phyloP scores from a whole-genome alignment of 2,113 vertebrate species.

The Serilophus lunatus region DNA sequence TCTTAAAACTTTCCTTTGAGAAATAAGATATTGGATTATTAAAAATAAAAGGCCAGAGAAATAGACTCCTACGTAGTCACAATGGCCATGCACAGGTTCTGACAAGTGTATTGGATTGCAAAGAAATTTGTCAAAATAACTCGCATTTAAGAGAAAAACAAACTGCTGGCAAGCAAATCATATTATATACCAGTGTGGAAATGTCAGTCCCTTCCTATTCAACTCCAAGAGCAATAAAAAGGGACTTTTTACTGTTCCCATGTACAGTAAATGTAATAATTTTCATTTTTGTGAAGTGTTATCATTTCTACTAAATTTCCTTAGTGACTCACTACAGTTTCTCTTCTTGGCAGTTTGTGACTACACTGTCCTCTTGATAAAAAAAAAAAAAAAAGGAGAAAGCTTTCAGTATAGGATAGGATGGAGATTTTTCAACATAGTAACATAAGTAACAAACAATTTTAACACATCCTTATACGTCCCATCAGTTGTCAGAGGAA shows the following conservation, averaged over 20 bases:
- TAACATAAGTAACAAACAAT: background rate
- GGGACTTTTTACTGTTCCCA: conserved; percentile 41
- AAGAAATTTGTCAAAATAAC: conserved; percentile 49
- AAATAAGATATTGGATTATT: conserved; percentile 7
- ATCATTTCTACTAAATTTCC: conserved; percentile 53
- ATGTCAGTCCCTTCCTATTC: background rate
- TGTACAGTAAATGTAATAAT: conserved; percentile 49
- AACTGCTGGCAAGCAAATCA: conserved; percentile 16
- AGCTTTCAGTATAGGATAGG: background rate
- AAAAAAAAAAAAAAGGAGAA: background rate
- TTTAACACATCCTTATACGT: background rate
- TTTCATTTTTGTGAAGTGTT: conserved; percentile 52
- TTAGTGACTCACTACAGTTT: conserved; percentile 42
- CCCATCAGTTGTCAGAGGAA: background rate
- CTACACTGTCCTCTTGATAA: background rate
- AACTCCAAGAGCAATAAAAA: background rate
- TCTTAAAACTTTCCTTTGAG: conserved; percentile 15
- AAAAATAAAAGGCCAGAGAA: conserved; percentile 17
- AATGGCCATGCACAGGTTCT: conserved; percentile 11
- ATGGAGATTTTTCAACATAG: background rate
- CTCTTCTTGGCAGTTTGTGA: conserved; percentile 17
- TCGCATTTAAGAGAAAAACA: conserved; percentile 18
- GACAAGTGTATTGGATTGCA: conserved; percentile 7
- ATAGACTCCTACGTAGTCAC: background rate
- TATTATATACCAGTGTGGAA: conserved; percentile 24